Conservation (phyloP, 2,797 vertebrate species). For the Podargus strigoides region DNA sequence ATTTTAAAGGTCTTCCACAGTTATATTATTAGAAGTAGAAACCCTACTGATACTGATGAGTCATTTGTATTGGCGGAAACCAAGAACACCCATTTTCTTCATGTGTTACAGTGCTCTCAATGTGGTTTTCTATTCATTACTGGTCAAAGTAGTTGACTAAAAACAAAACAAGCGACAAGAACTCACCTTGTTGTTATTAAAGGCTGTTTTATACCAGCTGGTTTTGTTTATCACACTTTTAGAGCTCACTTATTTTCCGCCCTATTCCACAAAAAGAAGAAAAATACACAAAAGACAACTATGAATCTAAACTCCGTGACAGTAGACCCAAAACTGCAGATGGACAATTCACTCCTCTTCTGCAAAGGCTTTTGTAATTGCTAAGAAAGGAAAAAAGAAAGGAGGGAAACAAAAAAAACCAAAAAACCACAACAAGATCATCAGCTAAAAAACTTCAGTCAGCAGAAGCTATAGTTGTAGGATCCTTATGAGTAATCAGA, state of each 20-base stretch:
- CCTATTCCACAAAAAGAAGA: constrained; percentile 2
- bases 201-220: not conserved
- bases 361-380: not conserved
- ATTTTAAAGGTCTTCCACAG: constrained; percentile 75
- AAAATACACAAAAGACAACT: constrained; percentile 26
- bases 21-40: constrained; percentile 83
- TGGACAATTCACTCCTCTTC: not conserved
- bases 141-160: constrained; percentile 59
- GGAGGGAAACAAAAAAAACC: not conserved
- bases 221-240: constrained; percentile 29
- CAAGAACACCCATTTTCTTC: constrained; percentile 78
- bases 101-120: constrained; percentile 51
- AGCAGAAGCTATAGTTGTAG: not conserved
- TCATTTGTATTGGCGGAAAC: constrained; percentile 81
- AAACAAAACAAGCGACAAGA: constrained; percentile 31
- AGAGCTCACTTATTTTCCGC: not conserved
- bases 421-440: not conserved
- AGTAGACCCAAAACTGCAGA: constrained; percentile 39
- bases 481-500: constrained; percentile 36
- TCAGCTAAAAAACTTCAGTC: constrained; percentile 37
- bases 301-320: not conserved
- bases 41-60: constrained; percentile 82
- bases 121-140: constrained; percentile 74
- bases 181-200: constrained; percentile 21
- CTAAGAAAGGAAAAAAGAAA: constrained; percentile 9